A percentile compares a stretch with the other conserved stretches of the same genome.
Conservation (phyloP, 2,113 vertebrate genomes). For the Epinephelus lanceolatus region DNA sequence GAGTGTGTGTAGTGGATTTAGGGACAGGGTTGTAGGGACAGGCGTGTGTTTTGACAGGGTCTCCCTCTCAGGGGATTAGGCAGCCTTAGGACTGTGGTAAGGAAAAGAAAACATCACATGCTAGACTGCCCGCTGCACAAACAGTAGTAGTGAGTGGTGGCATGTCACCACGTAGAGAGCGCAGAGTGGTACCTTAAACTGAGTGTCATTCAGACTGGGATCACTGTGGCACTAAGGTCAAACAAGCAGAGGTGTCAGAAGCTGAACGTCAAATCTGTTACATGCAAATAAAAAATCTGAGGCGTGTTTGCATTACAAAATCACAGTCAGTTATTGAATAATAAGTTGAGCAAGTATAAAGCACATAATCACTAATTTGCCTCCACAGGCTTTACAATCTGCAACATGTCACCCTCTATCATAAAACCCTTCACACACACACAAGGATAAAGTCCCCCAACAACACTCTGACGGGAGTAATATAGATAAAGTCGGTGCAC, state of each 20-base stretch:
- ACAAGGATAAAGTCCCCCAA: background rate
- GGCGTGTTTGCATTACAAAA: background rate
- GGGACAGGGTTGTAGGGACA: slow-evolving; percentile 58
- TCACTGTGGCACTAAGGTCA: background rate
- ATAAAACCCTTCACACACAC: background rate
- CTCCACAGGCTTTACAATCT: background rate
- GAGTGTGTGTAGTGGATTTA: slow-evolving; percentile 41
- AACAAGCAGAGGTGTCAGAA: background rate
- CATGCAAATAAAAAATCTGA: background rate
- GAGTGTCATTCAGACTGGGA: slow-evolving; percentile 6
- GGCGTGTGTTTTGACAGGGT: slow-evolving; percentile 79
- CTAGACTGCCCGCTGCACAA: slow-evolving; percentile 70
- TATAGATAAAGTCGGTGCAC: background rate
- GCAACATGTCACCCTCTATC: background rate
- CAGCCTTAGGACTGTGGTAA: slow-evolving; percentile 74
- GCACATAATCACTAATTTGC: background rate
- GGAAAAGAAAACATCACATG: slow-evolving; percentile 83
- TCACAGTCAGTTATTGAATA: background rate
- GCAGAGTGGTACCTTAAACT: slow-evolving; percentile 8
- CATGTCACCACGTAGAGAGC: slow-evolving; percentile 32
- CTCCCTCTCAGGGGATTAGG: slow-evolving; percentile 80
- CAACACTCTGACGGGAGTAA: background rate
- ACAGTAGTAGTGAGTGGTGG: slow-evolving; percentile 77
- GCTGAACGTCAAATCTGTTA: background rate
- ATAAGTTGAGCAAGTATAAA: too few species aligned